These are phyloP conservation scores for Grapholita molesta DNA, from an alignment of 1,140 invertebrate species.

Conservation along the genomic window DNA sequence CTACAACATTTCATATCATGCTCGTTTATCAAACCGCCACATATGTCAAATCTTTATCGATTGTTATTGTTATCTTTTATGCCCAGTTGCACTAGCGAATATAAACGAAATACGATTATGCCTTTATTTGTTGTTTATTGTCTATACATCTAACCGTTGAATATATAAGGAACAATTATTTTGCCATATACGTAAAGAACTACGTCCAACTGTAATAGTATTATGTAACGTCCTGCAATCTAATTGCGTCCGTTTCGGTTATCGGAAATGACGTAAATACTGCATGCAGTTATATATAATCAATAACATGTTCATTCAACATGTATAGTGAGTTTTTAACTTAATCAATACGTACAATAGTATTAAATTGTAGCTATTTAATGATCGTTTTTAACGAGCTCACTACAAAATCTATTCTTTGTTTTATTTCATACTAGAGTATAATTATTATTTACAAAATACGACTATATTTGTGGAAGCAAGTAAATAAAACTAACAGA, in stretches of 20 bases:
- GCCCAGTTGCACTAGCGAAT: not conserved
- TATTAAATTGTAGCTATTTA: too few species aligned
- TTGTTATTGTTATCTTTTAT: not conserved
- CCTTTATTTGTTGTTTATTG: not conserved
- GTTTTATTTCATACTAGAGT: too few species aligned
- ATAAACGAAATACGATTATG: not conserved
- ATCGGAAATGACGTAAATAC: not conserved
- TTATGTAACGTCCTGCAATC: not conserved
- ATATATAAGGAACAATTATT: not conserved
- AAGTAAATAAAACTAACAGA: not conserved
- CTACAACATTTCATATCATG: not conserved
- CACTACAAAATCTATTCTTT: not conserved
- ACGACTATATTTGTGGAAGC: not conserved
- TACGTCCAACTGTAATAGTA: not conserved
- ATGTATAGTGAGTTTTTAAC: not conserved
- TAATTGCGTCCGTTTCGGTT: not conserved
- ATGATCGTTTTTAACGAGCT: not conserved
- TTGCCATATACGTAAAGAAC: not conserved
- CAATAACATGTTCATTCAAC: not conserved
- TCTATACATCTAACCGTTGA: not conserved
- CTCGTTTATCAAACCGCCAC: not conserved
- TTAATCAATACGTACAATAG: too few species aligned
- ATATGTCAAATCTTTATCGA: not conserved
- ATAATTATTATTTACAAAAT: too few species aligned
- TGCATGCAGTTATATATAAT: not conserved